Percentiles rank a stretch among this genome's conserved stretches.
Conservation (phyloP, 2,888 invertebrate species). For the Caenorhabditis auriculariae region DNA sequence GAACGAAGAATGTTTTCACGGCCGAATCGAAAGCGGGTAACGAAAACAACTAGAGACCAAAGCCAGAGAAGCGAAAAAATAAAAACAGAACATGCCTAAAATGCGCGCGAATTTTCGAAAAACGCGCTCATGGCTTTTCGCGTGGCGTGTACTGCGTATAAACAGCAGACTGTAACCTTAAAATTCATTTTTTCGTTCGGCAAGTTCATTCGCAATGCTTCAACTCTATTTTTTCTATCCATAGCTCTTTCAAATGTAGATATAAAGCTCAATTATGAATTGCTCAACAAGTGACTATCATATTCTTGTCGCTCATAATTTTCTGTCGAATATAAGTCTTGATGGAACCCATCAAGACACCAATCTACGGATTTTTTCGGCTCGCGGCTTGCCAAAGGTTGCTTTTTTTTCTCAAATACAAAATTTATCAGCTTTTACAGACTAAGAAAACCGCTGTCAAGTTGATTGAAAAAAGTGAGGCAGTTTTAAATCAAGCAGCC, state of each 20-base stretch:
- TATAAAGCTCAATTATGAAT: not conserved
- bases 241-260: not conserved
- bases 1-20: no score
- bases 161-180: no score
- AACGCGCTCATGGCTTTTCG: no score
- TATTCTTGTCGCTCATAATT: conserved; percentile 86
- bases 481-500: no score
- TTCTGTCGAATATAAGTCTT: conserved; percentile 89
- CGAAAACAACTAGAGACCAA: not conserved
- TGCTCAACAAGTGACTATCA: conserved; percentile 24
- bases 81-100: not conserved
- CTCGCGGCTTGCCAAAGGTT: conserved; percentile 28
- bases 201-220: no score
- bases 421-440: conserved; percentile 6
- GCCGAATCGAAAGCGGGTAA: no score
- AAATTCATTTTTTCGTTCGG: no score
- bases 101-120: conserved; percentile 4
- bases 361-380: conserved; percentile 64
- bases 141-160: no score
- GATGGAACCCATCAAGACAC: conserved; percentile 79
- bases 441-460: no score
- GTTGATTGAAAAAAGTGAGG: no score
- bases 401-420: not conserved
- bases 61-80: not conserved
- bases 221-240: not conserved